phyloP scores from a whole-genome alignment of 2,113 vertebrate genomes.

The Merops nubicus region DNA sequence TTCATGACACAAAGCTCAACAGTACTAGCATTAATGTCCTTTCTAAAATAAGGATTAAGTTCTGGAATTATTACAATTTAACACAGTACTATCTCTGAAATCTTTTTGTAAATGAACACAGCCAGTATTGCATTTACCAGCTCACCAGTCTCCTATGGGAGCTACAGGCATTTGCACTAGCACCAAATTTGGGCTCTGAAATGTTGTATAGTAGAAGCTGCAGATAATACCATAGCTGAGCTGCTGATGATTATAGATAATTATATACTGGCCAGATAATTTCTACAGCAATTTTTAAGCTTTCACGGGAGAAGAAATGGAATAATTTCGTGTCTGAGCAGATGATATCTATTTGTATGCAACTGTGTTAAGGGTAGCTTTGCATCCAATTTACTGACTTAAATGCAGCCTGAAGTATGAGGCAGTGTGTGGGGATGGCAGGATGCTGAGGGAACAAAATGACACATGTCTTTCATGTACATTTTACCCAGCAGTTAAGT shows the following conservation, averaged over 20 bases:
- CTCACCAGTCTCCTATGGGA: neutral
- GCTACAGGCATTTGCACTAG: neutral
- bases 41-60: neutral
- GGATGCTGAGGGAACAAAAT: neutral
- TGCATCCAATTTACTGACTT: neutral
- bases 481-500: neutral
- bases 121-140: neutral
- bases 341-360: neutral
- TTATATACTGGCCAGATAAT: neutral
- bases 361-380: neutral
- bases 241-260: neutral
- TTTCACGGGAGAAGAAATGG: slow-evolving; percentile 10
- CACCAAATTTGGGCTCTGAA: neutral
- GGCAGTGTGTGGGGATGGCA: neutral
- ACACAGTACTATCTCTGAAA: neutral
- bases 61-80: neutral
- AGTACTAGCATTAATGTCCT: neutral
- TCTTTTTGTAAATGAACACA: neutral
- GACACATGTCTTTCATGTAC: neutral
- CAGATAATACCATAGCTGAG: neutral
- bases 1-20: neutral
- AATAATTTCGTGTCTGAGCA: neutral
- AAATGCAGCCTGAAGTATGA: neutral
- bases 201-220: neutral
- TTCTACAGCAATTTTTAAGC: slow-evolving; percentile 1